Base-by-base conservation (phyloP, 2,888 invertebrate genomes). In the Pseudococcus longispinus region DNA sequence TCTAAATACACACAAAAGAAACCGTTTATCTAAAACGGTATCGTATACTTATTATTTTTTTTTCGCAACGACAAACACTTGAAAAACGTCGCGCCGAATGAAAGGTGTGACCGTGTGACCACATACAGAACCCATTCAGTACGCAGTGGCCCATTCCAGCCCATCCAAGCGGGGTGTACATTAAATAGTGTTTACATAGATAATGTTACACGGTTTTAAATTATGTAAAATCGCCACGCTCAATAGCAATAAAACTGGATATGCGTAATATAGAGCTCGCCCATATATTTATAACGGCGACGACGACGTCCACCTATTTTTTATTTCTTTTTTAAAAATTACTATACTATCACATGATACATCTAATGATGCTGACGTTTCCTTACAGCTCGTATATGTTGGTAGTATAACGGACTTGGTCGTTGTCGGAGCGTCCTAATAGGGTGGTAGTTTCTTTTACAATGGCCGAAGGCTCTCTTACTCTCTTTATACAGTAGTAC, bases 171-270 rank as follows among this genome's bases (percentile, higher is more conserved):
- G 70, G 70, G 70, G 70, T 70, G 70, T 70, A 60, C 60, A 70
- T 70, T 70, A 70, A 70, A 29, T 29, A 70, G 15, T 80, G 77
- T 80, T 80, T 80, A 80, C 77, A 84, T 20, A 37, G 37, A 84
- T 84, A 84, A 84, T 32, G 60, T 84, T 55, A 84, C 51, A 82
- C 46, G 83, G 23, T 37, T 29, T 29, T 60, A 55, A 84, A 55
- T 55, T 84, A 55, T 84, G 55, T 29, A 84, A 84, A 84, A 84
- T 84, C 60, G 55, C 84, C 84, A 84, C 84, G 55, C 84, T 84
- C 51, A 60, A 84, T 84, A 84, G 60, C 37, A 84, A 55, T 55
- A 84, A 51, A 55, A 84, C 84, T 60, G 60, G 84, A 84, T 84
- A 84, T n/a, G 26, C 46, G 77, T 80, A 9, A 20, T 13, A 60